phyloP scores from a whole-genome alignment of 1,140 invertebrate genomes.

The Oncopodura yosiiana region DNA sequence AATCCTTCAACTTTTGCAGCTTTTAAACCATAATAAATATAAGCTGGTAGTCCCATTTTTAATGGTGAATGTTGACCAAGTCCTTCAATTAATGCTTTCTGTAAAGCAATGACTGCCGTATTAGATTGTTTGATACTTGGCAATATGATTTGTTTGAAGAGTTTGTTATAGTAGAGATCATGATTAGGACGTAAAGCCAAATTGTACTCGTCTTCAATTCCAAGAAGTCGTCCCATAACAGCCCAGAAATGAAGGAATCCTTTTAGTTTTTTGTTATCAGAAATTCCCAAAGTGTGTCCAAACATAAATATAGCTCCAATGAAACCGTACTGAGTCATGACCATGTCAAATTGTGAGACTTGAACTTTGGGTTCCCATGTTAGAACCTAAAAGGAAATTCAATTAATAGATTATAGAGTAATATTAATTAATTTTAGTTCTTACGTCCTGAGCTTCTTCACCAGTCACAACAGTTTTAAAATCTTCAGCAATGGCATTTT shows the following conservation, averaged over 20 bases:
- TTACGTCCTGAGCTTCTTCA: slow-evolving; percentile 8
- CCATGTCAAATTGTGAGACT: slow-evolving; percentile 31
- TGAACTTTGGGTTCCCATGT: slow-evolving; percentile 18
- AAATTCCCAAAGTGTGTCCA: slow-evolving; percentile 14
- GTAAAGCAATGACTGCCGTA: neutral
- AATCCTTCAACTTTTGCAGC: too few relatives aligned
- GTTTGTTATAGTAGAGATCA: neutral
- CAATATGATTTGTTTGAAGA: neutral
- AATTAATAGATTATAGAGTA: too few relatives aligned
- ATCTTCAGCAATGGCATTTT: slow-evolving; percentile 16
- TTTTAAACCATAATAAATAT: too few relatives aligned
- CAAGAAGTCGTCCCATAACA: neutral
- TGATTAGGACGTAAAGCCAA: slow-evolving; percentile 5
- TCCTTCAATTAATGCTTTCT: neutral
- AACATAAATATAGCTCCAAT: slow-evolving; percentile 27
- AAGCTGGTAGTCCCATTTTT: too few relatives aligned
- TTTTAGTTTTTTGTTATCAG: neutral
- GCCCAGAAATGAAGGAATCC: slow-evolving; percentile 1
- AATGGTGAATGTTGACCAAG: neutral
- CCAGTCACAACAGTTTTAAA: slow-evolving; percentile 10
- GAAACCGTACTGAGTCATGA: slow-evolving; percentile 28
- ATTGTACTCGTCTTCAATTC: slow-evolving; percentile 5
- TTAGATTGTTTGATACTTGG: slow-evolving; percentile 2
- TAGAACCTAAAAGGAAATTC: too few relatives aligned
- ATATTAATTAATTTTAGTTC: too few relatives aligned